These are phyloP conservation scores for Bovichtus variegatus DNA, from an alignment of 2,797 vertebrate species.

Conservation along the genomic window DNA sequence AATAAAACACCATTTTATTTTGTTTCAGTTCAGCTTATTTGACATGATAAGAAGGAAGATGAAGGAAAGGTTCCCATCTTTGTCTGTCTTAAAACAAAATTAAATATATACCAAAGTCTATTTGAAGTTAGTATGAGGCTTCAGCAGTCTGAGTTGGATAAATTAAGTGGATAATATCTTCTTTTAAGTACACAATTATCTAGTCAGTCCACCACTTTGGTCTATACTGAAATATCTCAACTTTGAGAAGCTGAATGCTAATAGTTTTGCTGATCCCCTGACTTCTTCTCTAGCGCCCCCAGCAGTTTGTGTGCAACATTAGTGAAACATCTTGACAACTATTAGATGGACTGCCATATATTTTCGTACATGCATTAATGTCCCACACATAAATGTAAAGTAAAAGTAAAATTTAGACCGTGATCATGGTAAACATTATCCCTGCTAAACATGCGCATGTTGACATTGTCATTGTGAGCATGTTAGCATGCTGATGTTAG, in stretches of 20 bases:
- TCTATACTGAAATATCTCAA: neutral
- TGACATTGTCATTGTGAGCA: neutral
- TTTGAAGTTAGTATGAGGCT: neutral
- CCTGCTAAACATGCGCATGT: neutral
- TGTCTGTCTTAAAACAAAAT: conserved; percentile 1
- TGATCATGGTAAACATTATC: neutral
- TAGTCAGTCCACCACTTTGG: neutral
- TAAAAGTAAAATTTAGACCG: neutral
- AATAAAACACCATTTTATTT: neutral
- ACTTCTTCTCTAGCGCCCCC: neutral
- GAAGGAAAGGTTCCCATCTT: neutral
- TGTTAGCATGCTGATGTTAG: neutral
- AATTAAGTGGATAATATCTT: neutral
- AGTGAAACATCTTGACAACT: neutral
- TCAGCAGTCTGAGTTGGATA: neutral
- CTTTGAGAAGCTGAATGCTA: neutral
- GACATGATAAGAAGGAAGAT: neutral
- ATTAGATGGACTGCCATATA: neutral
- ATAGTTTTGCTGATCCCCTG: neutral
- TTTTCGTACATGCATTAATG: neutral
- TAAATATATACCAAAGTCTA: neutral
- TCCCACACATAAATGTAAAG: neutral
- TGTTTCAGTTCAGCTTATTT: neutral
- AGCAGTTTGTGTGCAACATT: neutral
- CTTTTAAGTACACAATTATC: neutral